phyloP scores from a whole-genome alignment of 2,797 vertebrate genomes.

The Macropus fuliginosus region DNA sequence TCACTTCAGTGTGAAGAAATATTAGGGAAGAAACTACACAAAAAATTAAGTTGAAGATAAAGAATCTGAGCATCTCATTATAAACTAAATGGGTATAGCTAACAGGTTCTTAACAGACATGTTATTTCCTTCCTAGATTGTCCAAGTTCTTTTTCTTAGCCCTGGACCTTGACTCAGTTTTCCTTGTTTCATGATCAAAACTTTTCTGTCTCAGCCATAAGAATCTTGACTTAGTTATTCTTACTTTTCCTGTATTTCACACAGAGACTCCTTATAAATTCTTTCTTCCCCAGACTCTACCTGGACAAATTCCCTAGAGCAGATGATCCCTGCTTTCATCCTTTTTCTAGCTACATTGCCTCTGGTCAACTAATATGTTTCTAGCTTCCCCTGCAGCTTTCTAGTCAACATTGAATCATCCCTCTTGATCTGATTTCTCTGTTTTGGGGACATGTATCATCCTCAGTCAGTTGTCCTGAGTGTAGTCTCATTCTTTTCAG shows the following conservation, averaged over 20 bases:
- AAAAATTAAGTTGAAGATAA: background rate
- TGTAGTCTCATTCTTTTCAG: background rate
- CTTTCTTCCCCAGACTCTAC: background rate
- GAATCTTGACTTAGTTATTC: background rate
- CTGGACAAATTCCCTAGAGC: background rate
- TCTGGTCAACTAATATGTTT: background rate
- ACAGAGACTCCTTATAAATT: background rate
- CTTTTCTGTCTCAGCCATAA: background rate
- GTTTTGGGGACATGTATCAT: background rate
- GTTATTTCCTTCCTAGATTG: background rate
- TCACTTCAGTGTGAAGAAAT: background rate
- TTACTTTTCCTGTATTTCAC: background rate
- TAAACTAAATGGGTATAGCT: background rate
- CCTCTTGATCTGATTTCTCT: background rate
- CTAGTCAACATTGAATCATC: background rate
- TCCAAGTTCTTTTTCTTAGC: background rate
- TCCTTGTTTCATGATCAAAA: background rate
- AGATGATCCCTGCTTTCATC: background rate
- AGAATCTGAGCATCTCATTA: background rate
- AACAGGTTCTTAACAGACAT: background rate
- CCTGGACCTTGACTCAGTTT: background rate
- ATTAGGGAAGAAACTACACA: background rate
- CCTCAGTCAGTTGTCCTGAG: background rate
- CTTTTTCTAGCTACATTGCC: background rate
- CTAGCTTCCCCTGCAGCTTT: background rate